Base-by-base conservation (phyloP, 2,888 invertebrate genomes). In the Strigamia maritima region DNA sequence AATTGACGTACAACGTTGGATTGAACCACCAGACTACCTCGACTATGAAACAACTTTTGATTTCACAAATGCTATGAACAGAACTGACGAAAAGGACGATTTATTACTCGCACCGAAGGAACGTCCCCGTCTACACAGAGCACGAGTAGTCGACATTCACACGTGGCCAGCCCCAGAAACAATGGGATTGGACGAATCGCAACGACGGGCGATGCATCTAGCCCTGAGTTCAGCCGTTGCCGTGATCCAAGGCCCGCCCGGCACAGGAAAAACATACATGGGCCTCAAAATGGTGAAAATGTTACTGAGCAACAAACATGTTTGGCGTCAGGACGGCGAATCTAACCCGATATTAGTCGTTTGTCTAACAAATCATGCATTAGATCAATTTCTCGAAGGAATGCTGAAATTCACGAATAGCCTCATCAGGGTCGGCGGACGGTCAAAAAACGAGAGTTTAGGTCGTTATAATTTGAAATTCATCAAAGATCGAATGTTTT, bases 311-410 rank as follows among this genome's bases (percentile, higher is more conserved):
- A 86, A 79, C 49, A 24, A 85, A 80, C 81, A 81, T 44, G 65
- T 49, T 7, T 79, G 79, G 79, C 24, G 26, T 6, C 2, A 16
- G 22, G 2, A 12, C 3, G 26, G 19, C 3, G 60, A 49, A 8
- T 2, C 19, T 1, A 54, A 80, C 2, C 92, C 92, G 0, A 91
- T 94, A 85, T 86, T 94, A 10, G 87, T 95, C 0, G 90, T 95
- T 24, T 93, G 94, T 83, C 93, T 91, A 84, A 94, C 94, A 7
- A 95, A 95, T 87, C 93, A 94, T 84, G 94, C 94, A 4, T 86
- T 95, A 65, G 95, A 95, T 87, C 94, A 94, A 84, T 94, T 95
- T 84, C 86, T 95, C 54, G 91, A 93, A 84, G 92, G 92, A 8
- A 87, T 93, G 12, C 83, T 91, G 0, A 83, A 85, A 26, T 86